Conservation (phyloP, 1,140 invertebrate genomes). For the Zaprionus tsacasi region DNA sequence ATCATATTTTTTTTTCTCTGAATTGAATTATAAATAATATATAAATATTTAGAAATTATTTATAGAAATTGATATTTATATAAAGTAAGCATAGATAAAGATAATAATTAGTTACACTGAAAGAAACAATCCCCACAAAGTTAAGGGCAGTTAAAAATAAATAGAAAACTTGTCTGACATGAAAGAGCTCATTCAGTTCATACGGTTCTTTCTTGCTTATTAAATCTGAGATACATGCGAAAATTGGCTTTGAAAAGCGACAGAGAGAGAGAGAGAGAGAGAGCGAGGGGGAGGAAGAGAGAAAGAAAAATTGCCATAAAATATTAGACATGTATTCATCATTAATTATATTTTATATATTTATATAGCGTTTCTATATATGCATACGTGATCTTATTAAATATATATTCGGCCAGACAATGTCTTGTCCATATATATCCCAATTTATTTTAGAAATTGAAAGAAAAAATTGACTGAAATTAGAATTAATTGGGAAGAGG, state of each 20-base stretch:
- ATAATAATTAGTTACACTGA: not conserved
- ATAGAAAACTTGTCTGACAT: not conserved
- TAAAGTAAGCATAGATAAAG: not conserved
- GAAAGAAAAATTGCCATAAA: not conserved
- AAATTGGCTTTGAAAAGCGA: slow-evolving; percentile 5
- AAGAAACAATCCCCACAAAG: not conserved
- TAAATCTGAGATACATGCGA: not conserved
- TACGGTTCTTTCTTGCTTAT: not conserved
- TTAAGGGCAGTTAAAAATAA: slow-evolving; percentile 1
- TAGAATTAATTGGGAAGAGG: too few relatives aligned
- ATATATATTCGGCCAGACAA: not conserved
- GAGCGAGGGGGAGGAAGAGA: not conserved
- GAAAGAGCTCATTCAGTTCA: not conserved
- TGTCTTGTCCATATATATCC: not conserved
- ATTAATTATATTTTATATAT: slow-evolving; percentile 14
- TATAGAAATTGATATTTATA: not conserved
- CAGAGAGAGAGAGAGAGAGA: not conserved
- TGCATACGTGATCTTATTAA: not conserved
- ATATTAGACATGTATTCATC: slow-evolving; percentile 12
- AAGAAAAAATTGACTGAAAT: not conserved
- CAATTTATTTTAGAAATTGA: not conserved
- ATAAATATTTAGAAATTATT: not conserved
- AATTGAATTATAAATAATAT: not conserved
- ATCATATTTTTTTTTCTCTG: too few relatives aligned
- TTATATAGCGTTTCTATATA: not conserved